Percentiles rank a stretch among this genome's conserved stretches.
Evolutionary conservation across 2,113 vertebrate genomes (phyloP).

Genomic region (Pomatostomus ruficeps): DNA sequence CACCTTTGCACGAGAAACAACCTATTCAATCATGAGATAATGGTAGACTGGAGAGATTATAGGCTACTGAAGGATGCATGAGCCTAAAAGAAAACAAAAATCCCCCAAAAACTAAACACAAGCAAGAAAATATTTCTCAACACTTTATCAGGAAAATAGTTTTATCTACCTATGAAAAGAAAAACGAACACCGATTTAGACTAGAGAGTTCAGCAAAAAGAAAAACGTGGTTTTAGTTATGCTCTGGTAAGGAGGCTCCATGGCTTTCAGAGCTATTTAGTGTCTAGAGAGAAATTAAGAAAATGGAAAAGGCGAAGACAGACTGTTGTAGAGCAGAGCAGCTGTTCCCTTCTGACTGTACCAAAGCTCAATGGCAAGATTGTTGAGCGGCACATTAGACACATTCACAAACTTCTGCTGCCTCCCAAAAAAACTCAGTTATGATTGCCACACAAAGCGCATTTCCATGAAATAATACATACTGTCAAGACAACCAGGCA

Average conservation of each 20-base stretch:
- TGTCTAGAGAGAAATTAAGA: neutral
- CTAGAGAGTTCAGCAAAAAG: neutral
- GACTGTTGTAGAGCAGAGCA: neutral
- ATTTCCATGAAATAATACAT: neutral
- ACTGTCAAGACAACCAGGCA: neutral
- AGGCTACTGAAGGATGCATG: neutral
- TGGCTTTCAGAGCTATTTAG: neutral
- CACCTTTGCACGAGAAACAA: neutral
- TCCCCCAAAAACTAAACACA: rapidly evolving
- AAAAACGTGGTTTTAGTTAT: neutral
- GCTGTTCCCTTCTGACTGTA: neutral
- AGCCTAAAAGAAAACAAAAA: neutral
- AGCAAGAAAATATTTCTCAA: neutral
- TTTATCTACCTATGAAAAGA: neutral
- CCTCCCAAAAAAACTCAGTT: neutral
- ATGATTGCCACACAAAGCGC: neutral
- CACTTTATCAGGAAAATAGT: neutral
- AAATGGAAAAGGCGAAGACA: neutral
- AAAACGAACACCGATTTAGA: neutral
- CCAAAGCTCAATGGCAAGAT: neutral
- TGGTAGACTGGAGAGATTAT: neutral
- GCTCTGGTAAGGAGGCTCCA: neutral
- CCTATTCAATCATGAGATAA: neutral
- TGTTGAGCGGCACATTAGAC: neutral
- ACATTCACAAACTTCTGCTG: neutral